A percentile compares a stretch with the other conserved stretches of the same genome.
phyloP scores from a whole-genome alignment of 2,888 invertebrate genomes.

The Cephalotes varians region DNA sequence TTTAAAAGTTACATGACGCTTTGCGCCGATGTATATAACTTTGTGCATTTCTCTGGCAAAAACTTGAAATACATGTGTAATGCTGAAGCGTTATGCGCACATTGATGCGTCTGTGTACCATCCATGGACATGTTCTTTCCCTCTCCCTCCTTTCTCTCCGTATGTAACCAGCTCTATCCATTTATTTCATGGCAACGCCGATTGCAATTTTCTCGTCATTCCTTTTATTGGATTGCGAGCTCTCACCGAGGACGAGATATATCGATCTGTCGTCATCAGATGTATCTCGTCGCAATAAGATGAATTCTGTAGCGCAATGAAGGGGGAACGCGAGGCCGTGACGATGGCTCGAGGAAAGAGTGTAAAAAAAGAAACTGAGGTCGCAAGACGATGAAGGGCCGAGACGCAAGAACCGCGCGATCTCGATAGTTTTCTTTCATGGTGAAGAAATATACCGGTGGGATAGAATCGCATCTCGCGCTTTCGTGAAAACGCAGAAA shows the following conservation, averaged over 20 bases:
- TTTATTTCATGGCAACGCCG: constrained; percentile 66
- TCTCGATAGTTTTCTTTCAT: constrained; percentile 63
- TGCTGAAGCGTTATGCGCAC: neutral
- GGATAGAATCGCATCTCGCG: constrained; percentile 47
- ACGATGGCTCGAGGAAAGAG: constrained; percentile 15
- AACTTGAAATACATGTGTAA: constrained; percentile 47
- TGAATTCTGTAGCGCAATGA: constrained; percentile 71
- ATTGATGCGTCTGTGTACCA: constrained; percentile 14
- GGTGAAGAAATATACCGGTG: constrained; percentile 42
- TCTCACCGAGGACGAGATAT: constrained; percentile 67
- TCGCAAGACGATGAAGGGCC: constrained; percentile 14
- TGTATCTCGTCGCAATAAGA: constrained; percentile 68
- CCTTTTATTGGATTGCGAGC: constrained; percentile 74
- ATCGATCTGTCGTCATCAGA: constrained; percentile 68
- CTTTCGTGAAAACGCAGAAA: constrained; percentile 57
- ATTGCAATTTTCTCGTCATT: constrained; percentile 73
- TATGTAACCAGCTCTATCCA: constrained; percentile 55
- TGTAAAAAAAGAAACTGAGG: constrained; percentile 25
- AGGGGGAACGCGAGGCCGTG: constrained; percentile 25
- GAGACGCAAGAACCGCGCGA: constrained; percentile 34
- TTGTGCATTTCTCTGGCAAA: constrained; percentile 26
- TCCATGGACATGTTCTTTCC: neutral
- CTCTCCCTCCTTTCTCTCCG: neutral
- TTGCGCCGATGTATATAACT: constrained; percentile 21
- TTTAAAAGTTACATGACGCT: neutral